Conservation (phyloP, 2,113 vertebrate species). For the Ovis aries region DNA sequence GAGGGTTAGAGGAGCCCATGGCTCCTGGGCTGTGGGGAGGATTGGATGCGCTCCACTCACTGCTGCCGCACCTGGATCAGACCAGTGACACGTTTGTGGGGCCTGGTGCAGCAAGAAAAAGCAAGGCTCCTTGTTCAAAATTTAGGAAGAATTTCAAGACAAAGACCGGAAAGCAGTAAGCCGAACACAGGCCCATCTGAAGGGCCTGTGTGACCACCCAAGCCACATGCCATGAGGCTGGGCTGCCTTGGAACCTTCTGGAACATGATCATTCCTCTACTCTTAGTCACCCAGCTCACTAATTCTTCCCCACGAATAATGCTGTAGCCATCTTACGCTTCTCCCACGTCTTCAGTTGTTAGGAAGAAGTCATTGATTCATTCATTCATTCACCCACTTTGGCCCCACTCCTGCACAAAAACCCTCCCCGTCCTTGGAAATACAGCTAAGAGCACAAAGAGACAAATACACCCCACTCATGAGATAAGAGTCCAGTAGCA, state of each 20-base stretch:
- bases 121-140: not conserved
- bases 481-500: not conserved
- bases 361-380: not conserved
- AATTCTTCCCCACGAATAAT: not conserved
- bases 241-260: not conserved
- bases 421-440: not conserved
- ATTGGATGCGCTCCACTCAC: not conserved
- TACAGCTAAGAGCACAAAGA: not conserved
- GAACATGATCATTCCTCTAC: not conserved
- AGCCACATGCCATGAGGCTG: accelerated
- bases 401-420: not conserved
- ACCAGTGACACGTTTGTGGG: not conserved
- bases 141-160: not conserved
- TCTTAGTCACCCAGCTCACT: not conserved
- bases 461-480: accelerated
- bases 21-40: not conserved
- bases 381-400: accelerated
- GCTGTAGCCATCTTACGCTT: accelerated
- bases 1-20: accelerated
- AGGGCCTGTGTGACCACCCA: not conserved
- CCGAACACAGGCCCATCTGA: not conserved
- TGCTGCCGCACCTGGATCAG: not conserved
- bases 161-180: not conserved
- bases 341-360: accelerated
- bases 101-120: not conserved